phyloP scores from a whole-genome alignment of 2,888 invertebrate species.

The Melikaiella ostensackeni region DNA sequence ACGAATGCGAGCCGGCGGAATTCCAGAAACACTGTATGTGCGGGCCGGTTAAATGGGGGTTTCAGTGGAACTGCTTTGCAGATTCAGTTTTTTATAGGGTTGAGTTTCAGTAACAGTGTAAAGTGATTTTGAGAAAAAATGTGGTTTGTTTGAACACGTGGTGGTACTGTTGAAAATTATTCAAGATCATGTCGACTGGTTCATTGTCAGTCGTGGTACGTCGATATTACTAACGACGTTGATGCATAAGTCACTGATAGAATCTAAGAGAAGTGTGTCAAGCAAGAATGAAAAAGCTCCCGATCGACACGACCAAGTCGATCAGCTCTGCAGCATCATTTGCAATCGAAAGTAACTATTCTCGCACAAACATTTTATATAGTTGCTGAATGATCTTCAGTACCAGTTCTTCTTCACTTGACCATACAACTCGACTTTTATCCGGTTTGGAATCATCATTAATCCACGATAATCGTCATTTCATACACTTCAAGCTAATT shows the following conservation, averaged over 20 bases:
- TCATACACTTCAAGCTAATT: conserved; percentile 19
- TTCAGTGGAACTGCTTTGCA: not conserved
- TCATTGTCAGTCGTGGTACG: conserved; percentile 8
- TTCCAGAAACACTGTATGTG: no score
- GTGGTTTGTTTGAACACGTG: not conserved
- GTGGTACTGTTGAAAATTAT: not conserved
- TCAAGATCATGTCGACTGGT: not conserved
- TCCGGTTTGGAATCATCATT: not conserved
- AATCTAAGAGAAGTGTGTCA: conserved; percentile 32
- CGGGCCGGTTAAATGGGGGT: no score
- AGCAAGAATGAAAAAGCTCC: conserved; percentile 33
- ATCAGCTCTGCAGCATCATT: conserved; percentile 25
- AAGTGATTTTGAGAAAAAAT: not conserved
- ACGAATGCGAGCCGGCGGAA: no score
- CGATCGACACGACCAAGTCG: conserved; percentile 16
- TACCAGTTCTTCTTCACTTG: conserved; percentile 12
- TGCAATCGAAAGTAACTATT: conserved; percentile 38
- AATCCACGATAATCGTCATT: conserved; percentile 28
- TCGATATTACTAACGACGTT: conserved; percentile 7
- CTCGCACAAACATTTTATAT: conserved; percentile 7
- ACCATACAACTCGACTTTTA: conserved; percentile 3
- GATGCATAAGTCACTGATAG: not conserved
- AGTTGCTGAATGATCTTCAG: not conserved
- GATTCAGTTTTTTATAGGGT: not conserved
- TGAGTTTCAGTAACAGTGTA: not conserved